Base-by-base conservation (phyloP, 2,797 vertebrate species). In the Channa striata region DNA sequence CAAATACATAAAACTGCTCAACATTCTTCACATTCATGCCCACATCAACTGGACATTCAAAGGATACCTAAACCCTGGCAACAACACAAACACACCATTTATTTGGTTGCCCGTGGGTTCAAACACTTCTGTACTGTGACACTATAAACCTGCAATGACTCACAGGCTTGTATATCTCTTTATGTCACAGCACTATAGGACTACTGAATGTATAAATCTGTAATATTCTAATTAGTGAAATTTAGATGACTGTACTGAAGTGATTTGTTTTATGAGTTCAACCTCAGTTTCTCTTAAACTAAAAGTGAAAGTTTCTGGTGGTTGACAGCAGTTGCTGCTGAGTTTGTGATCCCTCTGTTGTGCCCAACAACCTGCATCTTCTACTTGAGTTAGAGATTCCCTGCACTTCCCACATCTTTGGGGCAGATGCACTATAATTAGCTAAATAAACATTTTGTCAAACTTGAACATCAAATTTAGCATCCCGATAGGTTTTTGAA, bases 11-110 rank as follows among this genome's bases (percentile, higher is more conserved):
- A 82, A 88, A 78, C 72, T 72, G 68, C 48, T 64, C 65, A 13
- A 58, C 89, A 79, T 91, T 88, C 84, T 63, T 81, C 36, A 59
- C 81, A 89, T 88, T 81, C 80, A 52, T 46, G 48, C 51, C 43
- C 59, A 58, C 46, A 71, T 85, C 85, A 86, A 63, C 80, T 65
- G 82, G 83, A 80, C 85, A 77, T 86, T 81, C 74, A 74, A 64
- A 70, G 52, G 77, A 87, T 81, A 70, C 51, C 62, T 46, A 19
- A 67, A 74, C 71, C 68, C 64, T 59, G 63, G 72, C 74, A 70
- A 70, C 62, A 30, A 30, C 58, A 56, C 50, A 57, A 59, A 75
- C n/a, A 74, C 61, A 69, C 66, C 59, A n/a, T 70, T 63, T 76
- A 57, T 69, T 52, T 52, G 33, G 36, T 68, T 19, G 25, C 49